Conservation (phyloP, 2,113 vertebrate species). For the Reinhardtius hippoglossoides region DNA sequence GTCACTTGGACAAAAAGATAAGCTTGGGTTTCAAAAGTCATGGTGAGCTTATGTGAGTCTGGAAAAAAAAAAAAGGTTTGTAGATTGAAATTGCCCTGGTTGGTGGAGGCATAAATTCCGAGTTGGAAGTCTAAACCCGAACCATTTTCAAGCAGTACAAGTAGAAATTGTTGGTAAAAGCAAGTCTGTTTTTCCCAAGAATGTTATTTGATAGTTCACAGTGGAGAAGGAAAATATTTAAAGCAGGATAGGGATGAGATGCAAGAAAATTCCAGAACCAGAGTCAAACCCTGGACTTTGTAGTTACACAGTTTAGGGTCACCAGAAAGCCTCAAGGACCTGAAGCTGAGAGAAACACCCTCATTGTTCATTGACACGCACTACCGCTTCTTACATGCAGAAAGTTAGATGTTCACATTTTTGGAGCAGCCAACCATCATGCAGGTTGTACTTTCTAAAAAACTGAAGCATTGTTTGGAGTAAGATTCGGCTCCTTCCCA, state of each 20-base stretch:
- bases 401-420: slow-evolving; percentile 25
- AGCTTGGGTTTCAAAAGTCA: too few relatives aligned
- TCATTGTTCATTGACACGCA: slow-evolving; percentile 45
- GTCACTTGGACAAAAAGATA: too few relatives aligned
- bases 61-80: too few relatives aligned
- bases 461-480: slow-evolving; percentile 58
- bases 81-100: too few relatives aligned
- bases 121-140: neutral
- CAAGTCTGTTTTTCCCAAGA: neutral
- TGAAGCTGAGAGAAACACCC: slow-evolving; percentile 29
- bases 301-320: slow-evolving; percentile 3
- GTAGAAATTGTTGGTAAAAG: neutral
- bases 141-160: neutral
- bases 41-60: too few relatives aligned
- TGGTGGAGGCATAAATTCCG: too few relatives aligned
- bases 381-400: slow-evolving; percentile 19
- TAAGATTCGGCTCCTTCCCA: slow-evolving; percentile 29
- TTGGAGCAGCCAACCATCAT: slow-evolving; percentile 16
- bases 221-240: slow-evolving; percentile 11
- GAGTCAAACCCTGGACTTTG: slow-evolving; percentile 22
- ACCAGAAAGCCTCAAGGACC: slow-evolving; percentile 16
- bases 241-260: neutral
- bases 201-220: slow-evolving; percentile 1
- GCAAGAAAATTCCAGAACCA: neutral
- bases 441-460: slow-evolving; percentile 45